Evolutionary conservation across 2,113 vertebrate species (phyloP), one percentile per base, ranked within the genome.

Genomic region (Zapornia atra): DNA sequence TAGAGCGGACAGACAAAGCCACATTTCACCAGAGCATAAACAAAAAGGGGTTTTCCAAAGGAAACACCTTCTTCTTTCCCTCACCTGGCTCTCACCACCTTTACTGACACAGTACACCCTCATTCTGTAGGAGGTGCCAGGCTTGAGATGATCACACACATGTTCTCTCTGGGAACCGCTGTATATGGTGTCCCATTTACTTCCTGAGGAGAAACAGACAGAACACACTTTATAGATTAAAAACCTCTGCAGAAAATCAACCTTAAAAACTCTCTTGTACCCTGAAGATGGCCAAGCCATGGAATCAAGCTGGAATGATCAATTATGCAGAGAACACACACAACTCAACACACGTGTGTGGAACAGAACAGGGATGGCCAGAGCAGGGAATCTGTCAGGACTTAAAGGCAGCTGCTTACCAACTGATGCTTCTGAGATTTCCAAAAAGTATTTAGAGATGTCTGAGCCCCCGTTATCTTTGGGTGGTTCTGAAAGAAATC

Each of bases 21-120:
- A 6, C 36, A 26, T 10, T 33, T 26, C 63, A 68, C 54, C 12
- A 38, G 4, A 64, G 19, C 33, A n/a, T 1, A 7, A 9, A 21
- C 1, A 68, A 66, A 89, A 15, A 15, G 4, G 77, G 16, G 34
- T 60, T 57, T 86, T 75, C 40, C 72, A 24, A 48, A 25, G 31
- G 51, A 29, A 44, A 15, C 44, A 46, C 17, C 22, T 33, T 11
- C 5, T 56, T 54, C 82, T 34, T 65, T 42, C 33, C 22, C 57
- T 97, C 92, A 98, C 98, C 98, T 97, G 98, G 96, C 98, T 98
- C 70, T 98, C 97, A 7, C 98, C 98, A 38, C 98, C 97, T 65
- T 68, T 84, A 24, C 97, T 98, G 92, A 90, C 78, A 57, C 98
- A 98, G 75, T 95, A 97, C 36, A 98, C 98, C 25, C 98, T 97